A percentile compares a stretch with the other conserved stretches of the same genome.
phyloP scores from a whole-genome alignment of 2,888 invertebrate species.

The Alloscopus bannaensis region DNA sequence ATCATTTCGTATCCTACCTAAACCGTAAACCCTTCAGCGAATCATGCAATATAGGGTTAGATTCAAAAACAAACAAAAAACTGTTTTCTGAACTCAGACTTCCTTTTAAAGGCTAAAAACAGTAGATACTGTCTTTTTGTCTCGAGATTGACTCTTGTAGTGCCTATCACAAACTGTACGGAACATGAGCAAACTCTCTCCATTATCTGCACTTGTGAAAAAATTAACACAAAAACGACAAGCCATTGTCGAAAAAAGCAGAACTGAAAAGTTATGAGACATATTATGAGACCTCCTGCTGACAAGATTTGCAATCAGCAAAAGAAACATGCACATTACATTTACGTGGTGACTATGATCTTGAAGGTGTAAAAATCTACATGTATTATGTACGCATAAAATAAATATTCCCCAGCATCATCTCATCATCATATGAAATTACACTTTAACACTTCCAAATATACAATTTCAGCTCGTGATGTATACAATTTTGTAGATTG shows the following conservation, averaged over 20 bases:
- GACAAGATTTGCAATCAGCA: neutral
- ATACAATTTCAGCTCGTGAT: too few relatives aligned
- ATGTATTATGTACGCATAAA: too few relatives aligned
- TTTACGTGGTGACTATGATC: neutral
- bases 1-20: too few relatives aligned
- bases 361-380: too few relatives aligned
- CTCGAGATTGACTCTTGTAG: too few relatives aligned
- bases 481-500: too few relatives aligned
- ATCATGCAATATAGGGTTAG: neutral
- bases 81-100: conserved; percentile 1
- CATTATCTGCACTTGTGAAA: neutral
- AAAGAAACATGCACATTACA: neutral
- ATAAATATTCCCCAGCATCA: too few relatives aligned
- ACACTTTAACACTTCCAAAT: too few relatives aligned
- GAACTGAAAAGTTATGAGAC: neutral
- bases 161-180: too few relatives aligned
- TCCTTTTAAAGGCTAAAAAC: conserved; percentile 1
- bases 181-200: neutral
- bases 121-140: too few relatives aligned
- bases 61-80: too few relatives aligned
- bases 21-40: neutral
- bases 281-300: conserved; percentile 16
- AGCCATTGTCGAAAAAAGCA: neutral
- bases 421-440: too few relatives aligned
- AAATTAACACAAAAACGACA: neutral